Base-by-base conservation (phyloP, 1,140 invertebrate species). In the Caenorhabditis elegans region DNA sequence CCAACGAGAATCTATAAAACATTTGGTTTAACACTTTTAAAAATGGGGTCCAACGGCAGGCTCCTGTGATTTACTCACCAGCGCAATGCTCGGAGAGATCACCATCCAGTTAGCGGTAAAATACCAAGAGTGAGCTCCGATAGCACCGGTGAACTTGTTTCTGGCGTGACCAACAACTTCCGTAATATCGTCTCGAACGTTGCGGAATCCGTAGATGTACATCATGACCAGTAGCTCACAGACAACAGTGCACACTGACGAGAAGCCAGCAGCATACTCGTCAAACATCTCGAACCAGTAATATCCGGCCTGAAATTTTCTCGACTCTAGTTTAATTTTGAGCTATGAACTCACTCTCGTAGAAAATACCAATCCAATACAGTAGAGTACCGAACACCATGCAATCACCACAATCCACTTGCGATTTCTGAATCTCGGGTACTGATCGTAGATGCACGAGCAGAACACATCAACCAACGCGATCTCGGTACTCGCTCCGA, bases 401-500 rank as follows among this genome's bases (percentile, higher is more conserved):
- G 13, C 43, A 49, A 76, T 53, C 3, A 70, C 82, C 1, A 86
- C 48, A 22, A 46, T 6, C n/a, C 55, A 75, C 28, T 79, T 82
- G 39, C 86, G 53, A 3, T 79, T 80, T 17, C 79, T 34, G 10
- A 86, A 48, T 17, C 15, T 24, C 17, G 79, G 79, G 36, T 28
- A 77, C n/a, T 86, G 85, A 76, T 86, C 85, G 24, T 82, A 79
- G 8, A 86, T 13, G 22, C 47, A 53, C 6, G 85, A 86, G 22
- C 86, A 86, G 34, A 76, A 82, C 13, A 84, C 86, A 17, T 51
- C 75, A 22, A 87, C 86, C 26, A 78, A 36, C 3, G 77, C 87
- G 49, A 87, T 86, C 77, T 89, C 84, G 26, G 86, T 90, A 31
- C 82, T 87, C 15, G 91, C 79, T 28, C 91, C 90, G 10, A 91